phyloP scores from a whole-genome alignment of 2,113 vertebrate genomes.

The Hippopotamus amphibius region DNA sequence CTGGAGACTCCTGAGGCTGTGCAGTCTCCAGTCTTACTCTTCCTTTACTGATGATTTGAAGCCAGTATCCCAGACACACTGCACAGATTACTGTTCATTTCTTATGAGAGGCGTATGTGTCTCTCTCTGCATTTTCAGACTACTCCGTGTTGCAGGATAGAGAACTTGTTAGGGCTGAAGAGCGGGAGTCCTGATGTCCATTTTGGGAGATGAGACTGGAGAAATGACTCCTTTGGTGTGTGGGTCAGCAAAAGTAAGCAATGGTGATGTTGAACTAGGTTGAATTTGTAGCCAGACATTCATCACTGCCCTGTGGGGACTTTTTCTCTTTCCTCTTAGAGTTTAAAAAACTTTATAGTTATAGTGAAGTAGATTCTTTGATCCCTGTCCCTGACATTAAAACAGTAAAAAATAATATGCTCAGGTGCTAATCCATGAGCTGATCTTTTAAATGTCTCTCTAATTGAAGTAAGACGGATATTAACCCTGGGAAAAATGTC shows the following conservation, averaged over 20 bases:
- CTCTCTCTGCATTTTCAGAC: neutral
- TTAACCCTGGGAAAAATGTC: constrained; percentile 44
- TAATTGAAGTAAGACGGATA: constrained; percentile 52
- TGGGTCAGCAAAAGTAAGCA: neutral
- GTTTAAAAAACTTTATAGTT: neutral
- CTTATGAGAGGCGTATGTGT: neutral
- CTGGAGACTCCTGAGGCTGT: neutral
- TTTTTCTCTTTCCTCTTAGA: neutral
- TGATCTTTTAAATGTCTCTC: constrained; percentile 55
- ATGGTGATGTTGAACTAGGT: neutral
- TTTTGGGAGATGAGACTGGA: neutral
- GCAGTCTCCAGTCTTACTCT: neutral
- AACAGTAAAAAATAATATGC: constrained; percentile 16
- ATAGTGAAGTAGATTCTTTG: neutral
- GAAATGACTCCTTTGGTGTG: neutral
- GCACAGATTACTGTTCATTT: neutral
- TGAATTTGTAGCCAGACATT: neutral
- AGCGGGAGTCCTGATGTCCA: neutral
- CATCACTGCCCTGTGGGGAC: neutral
- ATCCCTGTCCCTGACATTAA: constrained; percentile 8
- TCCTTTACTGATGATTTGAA: neutral
- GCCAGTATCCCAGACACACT: neutral
- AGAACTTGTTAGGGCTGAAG: neutral
- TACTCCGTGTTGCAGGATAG: neutral
- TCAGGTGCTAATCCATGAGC: neutral